Percentiles rank a stretch among this genome's conserved stretches.
These are phyloP conservation scores for Hydrolagus colliei DNA, from an alignment of 2,797 vertebrate species.

Conservation along the genomic window DNA sequence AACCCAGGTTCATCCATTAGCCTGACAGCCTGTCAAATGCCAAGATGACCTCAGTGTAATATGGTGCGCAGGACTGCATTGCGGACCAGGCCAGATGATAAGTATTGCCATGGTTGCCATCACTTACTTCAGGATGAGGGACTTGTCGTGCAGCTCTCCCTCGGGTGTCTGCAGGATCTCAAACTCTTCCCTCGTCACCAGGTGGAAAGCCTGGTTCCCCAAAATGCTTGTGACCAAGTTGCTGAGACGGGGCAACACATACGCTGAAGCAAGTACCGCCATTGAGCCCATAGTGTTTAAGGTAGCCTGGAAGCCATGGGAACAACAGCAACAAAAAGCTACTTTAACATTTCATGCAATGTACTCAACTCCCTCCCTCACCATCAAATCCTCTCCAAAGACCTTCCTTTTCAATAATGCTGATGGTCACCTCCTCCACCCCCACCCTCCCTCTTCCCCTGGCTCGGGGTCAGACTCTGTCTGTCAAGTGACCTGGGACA, in stretches of 20 bases:
- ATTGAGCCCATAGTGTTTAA: constrained; percentile 82
- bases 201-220: constrained; percentile 65
- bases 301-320: constrained; percentile 58
- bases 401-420: too few species aligned
- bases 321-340: neutral
- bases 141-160: constrained; percentile 83
- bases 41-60: too few species aligned
- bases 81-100: too few species aligned
- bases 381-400: too few species aligned
- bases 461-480: too few species aligned
- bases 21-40: too few species aligned
- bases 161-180: constrained; percentile 83
- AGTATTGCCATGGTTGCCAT: neutral
- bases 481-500: too few species aligned
- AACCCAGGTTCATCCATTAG: too few species aligned
- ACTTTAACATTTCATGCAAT: neutral
- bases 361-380: neutral
- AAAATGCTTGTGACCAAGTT: constrained; percentile 64
- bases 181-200: constrained; percentile 83
- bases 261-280: constrained; percentile 68
- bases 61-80: too few species aligned
- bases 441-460: too few species aligned
- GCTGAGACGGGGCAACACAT: constrained; percentile 76
- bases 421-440: too few species aligned
- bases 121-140: constrained; percentile 82